Conservation (phyloP, 2,113 vertebrate species). For the Platichthys flesus region DNA sequence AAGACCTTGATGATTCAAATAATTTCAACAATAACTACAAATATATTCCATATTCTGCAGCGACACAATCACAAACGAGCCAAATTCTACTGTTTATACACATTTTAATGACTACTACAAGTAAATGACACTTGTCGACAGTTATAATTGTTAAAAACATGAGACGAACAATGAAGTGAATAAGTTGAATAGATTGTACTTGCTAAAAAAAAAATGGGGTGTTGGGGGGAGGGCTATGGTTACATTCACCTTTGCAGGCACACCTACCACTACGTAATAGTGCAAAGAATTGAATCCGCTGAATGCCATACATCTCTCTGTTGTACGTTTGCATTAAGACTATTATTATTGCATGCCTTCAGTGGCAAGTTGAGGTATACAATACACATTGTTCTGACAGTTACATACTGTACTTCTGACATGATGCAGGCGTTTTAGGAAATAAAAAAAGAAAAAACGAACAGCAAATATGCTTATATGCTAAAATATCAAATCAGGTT, state of each 20-base stretch:
- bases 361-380: constrained; percentile 68
- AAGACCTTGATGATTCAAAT: too few species aligned
- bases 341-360: constrained; percentile 68
- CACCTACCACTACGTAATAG: constrained; percentile 49
- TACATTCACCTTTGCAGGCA: constrained; percentile 64
- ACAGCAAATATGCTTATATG: not conserved
- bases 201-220: constrained; percentile 27
- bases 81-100: constrained; percentile 2
- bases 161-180: constrained; percentile 13
- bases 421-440: not conserved
- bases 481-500: not conserved
- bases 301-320: constrained; percentile 7
- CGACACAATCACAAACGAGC: not conserved
- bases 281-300: constrained; percentile 61
- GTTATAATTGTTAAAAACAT: constrained; percentile 42
- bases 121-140: constrained; percentile 33
- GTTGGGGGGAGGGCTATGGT: constrained; percentile 3
- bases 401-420: not conserved
- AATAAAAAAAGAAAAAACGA: not conserved
- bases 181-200: constrained; percentile 66
- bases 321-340: constrained; percentile 62
- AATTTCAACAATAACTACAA: not conserved
- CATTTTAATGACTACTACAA: constrained; percentile 62
- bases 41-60: not conserved
- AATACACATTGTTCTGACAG: constrained; percentile 31